phyloP scores from a whole-genome alignment of 2,113 vertebrate species.

The Syrrhaptes paradoxus region DNA sequence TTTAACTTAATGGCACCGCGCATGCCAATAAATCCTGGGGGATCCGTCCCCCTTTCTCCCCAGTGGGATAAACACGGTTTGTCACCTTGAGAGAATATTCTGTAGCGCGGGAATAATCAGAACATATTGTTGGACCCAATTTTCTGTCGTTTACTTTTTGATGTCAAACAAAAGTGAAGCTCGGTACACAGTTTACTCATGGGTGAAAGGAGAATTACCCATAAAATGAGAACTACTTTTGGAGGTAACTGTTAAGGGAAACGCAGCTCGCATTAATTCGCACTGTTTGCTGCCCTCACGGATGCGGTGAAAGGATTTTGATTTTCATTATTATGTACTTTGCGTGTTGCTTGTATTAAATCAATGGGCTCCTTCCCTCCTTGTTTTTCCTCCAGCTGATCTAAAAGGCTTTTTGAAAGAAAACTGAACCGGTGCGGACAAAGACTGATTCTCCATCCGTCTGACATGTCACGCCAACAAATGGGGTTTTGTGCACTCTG shows the following conservation, averaged over 20 bases:
- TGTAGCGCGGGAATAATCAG: slow-evolving; percentile 70
- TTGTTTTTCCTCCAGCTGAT: slow-evolving; percentile 63
- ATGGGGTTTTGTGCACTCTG: slow-evolving; percentile 90
- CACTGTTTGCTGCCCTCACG: slow-evolving; percentile 40
- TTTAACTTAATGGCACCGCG: slow-evolving; percentile 54
- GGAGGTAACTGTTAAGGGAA: slow-evolving; percentile 8
- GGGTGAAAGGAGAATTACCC: slow-evolving; percentile 67
- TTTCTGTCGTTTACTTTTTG: slow-evolving; percentile 75
- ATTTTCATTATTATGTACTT: slow-evolving; percentile 64
- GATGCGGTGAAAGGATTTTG: slow-evolving; percentile 55
- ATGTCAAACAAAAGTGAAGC: slow-evolving; percentile 72
- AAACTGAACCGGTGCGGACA: slow-evolving; percentile 84
- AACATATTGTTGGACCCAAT: slow-evolving; percentile 72
- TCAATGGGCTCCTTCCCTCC: slow-evolving; percentile 56
- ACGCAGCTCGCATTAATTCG: slow-evolving; percentile 19
- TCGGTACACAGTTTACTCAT: slow-evolving; percentile 48
- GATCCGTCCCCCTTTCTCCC: slow-evolving; percentile 58
- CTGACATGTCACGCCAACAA: slow-evolving; percentile 90
- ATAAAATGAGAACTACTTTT: background rate
- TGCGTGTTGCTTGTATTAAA: slow-evolving; percentile 58
- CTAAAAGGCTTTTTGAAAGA: slow-evolving; percentile 79
- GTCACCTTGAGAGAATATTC: slow-evolving; percentile 58
- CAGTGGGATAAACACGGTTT: slow-evolving; percentile 71
- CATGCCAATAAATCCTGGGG: slow-evolving; percentile 41
- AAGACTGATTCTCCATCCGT: slow-evolving; percentile 89